Conservation (phyloP, 1,140 invertebrate species). For the Ruditapes philippinarum region DNA sequence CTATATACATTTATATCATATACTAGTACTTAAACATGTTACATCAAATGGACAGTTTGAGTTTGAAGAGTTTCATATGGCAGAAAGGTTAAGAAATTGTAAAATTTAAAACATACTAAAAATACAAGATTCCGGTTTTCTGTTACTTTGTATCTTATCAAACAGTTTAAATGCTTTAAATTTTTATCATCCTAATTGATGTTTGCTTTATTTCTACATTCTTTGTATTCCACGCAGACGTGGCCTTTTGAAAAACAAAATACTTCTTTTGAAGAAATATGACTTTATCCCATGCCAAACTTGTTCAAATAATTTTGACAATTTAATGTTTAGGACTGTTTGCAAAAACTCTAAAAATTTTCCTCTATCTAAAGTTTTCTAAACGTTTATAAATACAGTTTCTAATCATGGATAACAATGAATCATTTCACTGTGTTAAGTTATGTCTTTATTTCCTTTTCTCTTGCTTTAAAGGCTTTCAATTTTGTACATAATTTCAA, state of each 20-base stretch:
- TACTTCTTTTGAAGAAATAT: constrained; percentile 9
- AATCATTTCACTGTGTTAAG: constrained; percentile 1
- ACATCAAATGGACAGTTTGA: too few species aligned
- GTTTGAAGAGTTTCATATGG: too few species aligned
- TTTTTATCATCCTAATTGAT: background rate
- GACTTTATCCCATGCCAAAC: constrained; percentile 13
- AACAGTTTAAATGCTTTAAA: constrained; percentile 16
- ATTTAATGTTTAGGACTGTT: background rate
- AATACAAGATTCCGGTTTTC: background rate
- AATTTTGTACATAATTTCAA: background rate
- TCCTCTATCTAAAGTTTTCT: background rate
- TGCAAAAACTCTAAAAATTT: background rate
- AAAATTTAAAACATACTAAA: too few species aligned
- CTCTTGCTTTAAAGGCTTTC: background rate
- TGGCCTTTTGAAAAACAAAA: constrained; percentile 17
- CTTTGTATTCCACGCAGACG: background rate
- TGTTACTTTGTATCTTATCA: constrained; percentile 3
- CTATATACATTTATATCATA: too few species aligned
- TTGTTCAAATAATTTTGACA: constrained; percentile 20
- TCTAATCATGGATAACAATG: constrained; percentile 1
- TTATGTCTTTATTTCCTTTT: background rate
- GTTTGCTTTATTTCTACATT: constrained; percentile 24
- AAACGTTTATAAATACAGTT: background rate
- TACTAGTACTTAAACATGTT: too few species aligned
- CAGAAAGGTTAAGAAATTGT: too few species aligned